Evolutionary conservation across 1,140 invertebrate genomes (phyloP), one percentile per base, ranked within the genome.

Genomic region (Stegodyphus mimosarum): DNA sequence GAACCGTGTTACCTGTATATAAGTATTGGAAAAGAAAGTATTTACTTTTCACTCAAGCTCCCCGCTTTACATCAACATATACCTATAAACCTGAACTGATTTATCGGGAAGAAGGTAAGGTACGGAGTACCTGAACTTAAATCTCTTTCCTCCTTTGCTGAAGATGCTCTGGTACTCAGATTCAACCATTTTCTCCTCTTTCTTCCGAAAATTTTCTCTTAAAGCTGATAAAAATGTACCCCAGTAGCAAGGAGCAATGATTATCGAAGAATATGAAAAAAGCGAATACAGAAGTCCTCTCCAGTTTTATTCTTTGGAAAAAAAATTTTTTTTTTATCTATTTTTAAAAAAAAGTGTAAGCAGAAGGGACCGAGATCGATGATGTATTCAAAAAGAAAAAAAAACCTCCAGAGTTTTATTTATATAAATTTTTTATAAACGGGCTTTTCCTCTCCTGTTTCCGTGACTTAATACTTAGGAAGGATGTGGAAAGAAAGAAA

Each of bases 181-280:
- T 33, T 33, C 33, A 33, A 33, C 33, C 33, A 60, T 60, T 60
- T 60, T 60, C 15, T 60, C 15, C 55, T 15, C 55, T 60, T 60
- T 60, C 15, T 60, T 15, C 15, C 15, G 9, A 11, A 60, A 60
- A 60, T 60, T 60, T 60, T 60, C 55, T 15, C 55, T 60, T 60
- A 60, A 60, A 60, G 55, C 55, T 60, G 55, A 60, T 60, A 60
- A 60, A 60, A 60, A 60, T 60, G 55, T 60, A 60, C 55, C 55
- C 55, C 55, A 11, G 9, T 5, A 60, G 55, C 55, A 60, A 60
- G 55, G 1, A 60, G 55, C 55, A 60, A 60, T 60, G 55, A 60
- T 60, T 60, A 60, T 60, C 55, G 55, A 60, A 60, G 55, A 60
- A 60, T 60, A 15, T 15, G 15, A 60, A 60, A 60, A 11, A 60